phyloP scores from a whole-genome alignment of 1,140 invertebrate genomes.

The Bradysia coprophila region DNA sequence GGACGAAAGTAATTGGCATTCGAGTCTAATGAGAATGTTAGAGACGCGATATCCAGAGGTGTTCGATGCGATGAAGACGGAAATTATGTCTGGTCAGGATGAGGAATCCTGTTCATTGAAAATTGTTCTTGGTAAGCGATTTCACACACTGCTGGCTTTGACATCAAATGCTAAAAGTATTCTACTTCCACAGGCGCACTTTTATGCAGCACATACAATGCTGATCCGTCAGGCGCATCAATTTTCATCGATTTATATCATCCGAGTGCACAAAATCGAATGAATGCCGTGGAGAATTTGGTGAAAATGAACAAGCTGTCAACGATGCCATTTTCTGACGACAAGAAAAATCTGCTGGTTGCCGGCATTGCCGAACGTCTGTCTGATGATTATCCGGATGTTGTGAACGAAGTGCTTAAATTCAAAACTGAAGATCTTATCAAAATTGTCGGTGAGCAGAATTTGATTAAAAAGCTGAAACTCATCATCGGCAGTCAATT shows the following conservation, averaged over 20 bases:
- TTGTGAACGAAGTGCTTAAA: slow-evolving; percentile 29
- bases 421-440: slow-evolving; percentile 22
- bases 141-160: too few species aligned
- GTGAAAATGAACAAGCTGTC: slow-evolving; percentile 26
- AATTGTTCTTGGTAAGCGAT: slow-evolving; percentile 14
- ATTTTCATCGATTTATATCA: slow-evolving; percentile 49
- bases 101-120: slow-evolving; percentile 9
- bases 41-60: slow-evolving; percentile 42
- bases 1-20: slow-evolving; percentile 25
- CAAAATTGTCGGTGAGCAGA: slow-evolving; percentile 19
- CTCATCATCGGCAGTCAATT: slow-evolving; percentile 14
- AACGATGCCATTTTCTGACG: slow-evolving; percentile 19
- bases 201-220: slow-evolving; percentile 30
- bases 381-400: slow-evolving; percentile 31
- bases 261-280: slow-evolving; percentile 33
- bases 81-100: slow-evolving; percentile 14
- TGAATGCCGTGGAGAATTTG: slow-evolving; percentile 37
- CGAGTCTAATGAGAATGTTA: slow-evolving; percentile 26
- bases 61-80: slow-evolving; percentile 41
- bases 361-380: slow-evolving; percentile 34
- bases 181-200: background rate
- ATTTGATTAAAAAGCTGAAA: slow-evolving; percentile 14
- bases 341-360: slow-evolving; percentile 28
- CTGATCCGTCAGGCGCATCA: slow-evolving; percentile 28
- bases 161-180: background rate